These are phyloP conservation scores for Tipula lateralis DNA, from an alignment of 2,888 invertebrate genomes.

Conservation along the genomic window DNA sequence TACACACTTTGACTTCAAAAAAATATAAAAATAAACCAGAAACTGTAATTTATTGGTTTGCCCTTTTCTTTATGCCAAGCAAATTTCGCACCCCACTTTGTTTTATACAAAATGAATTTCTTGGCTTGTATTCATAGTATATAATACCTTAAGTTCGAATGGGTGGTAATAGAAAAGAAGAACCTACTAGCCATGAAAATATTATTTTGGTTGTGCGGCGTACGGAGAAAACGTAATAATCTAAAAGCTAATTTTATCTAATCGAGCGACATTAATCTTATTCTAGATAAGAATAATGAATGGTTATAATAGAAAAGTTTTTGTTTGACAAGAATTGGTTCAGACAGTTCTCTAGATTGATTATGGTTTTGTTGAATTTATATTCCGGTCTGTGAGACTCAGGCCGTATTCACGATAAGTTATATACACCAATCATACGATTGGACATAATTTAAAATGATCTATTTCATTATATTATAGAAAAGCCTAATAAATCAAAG, in stretches of 20 bases:
- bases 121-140: neutral
- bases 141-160: neutral
- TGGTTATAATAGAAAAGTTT: neutral
- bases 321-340: neutral
- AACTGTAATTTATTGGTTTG: conserved; percentile 24
- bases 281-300: neutral
- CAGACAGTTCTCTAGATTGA: too few species aligned
- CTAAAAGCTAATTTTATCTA: neutral
- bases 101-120: neutral
- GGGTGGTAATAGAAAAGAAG: neutral
- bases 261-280: neutral
- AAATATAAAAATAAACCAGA: neutral
- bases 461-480: too few species aligned
- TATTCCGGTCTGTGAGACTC: too few species aligned
- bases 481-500: too few species aligned
- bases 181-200: neutral
- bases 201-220: neutral
- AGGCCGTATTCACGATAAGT: too few species aligned
- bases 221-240: neutral
- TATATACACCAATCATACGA: too few species aligned
- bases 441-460: too few species aligned
- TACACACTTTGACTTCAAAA: conserved; percentile 1
- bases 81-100: neutral
- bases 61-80: neutral
- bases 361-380: too few species aligned